Evolutionary conservation across 53 echinoderm and acorn worm species (phyloP), one percentile per base, ranked within the genome.

Genomic region (Paracentrotus lividus): DNA sequence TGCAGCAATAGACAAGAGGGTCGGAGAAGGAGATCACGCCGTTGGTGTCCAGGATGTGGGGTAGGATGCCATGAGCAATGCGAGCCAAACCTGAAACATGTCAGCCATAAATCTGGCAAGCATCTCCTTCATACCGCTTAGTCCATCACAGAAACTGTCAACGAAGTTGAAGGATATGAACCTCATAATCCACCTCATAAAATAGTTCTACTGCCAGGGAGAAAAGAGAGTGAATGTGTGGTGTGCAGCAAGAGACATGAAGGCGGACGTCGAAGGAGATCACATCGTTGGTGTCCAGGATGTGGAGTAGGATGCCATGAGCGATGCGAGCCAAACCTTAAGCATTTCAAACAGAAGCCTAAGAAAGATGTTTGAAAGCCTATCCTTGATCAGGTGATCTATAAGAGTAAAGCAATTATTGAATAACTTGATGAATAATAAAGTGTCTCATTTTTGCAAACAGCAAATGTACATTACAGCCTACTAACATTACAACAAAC

Each of bases 61-160:
- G 85, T 85, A 2, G 85, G 85, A 12, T 85, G 85, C 49, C 85
- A 85, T 49, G 85, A 85, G 49, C 45, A n/a, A 16, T 85, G 85
- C 26, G 85, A 43, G 47, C 45, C 44, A 43, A 10, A 24, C 44
- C 47, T 85, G n/a, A n/a, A n/a, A n/a, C n/a, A n/a, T n/a, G n/a
- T n/a, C n/a, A n/a, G n/a, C n/a, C n/a, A n/a, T n/a, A n/a, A n/a
- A n/a, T n/a, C n/a, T n/a, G n/a, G n/a, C n/a, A n/a, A n/a, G n/a
- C n/a, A n/a, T n/a, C n/a, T n/a, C n/a, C n/a, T n/a, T n/a, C n/a
- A n/a, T n/a, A 55, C 55, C 56, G 86, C 55, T 31, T 55, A 86
- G 56, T 16, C 47, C 9, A 12, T 52, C 45, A 55, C 55, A 8
- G 49, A 49, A 49, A 53, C 29, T 27, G 6, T 56, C 23, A 24